Evolutionary conservation across 2,888 invertebrate species (phyloP).

Genomic region (Apodemia duryi): DNA sequence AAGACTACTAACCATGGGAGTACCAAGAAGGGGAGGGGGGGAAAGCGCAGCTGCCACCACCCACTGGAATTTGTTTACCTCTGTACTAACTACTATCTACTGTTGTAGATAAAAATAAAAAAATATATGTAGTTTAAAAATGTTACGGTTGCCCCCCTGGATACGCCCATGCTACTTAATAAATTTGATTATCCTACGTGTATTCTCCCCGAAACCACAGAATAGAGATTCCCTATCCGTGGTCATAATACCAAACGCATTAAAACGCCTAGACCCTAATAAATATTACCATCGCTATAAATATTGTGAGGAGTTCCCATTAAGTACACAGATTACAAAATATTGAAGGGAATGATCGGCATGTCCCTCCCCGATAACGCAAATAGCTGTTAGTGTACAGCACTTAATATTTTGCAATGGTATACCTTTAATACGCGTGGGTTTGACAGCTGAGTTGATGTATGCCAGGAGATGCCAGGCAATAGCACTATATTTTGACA

Average conservation of each 20-base stretch:
- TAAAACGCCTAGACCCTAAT: neutral
- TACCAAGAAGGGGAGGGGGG: no score
- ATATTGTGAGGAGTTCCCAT: slow-evolving; percentile 7
- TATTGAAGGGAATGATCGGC: slow-evolving; percentile 5
- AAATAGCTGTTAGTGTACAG: slow-evolving; percentile 1
- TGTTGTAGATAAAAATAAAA: no score
- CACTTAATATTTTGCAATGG: slow-evolving; percentile 9
- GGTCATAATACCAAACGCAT: neutral
- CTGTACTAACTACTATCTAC: no score
- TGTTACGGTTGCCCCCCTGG: no score
- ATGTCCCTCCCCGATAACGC: slow-evolving; percentile 5
- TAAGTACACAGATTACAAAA: slow-evolving; percentile 13
- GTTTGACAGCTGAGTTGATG: slow-evolving; percentile 8
- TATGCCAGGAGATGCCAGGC: neutral
- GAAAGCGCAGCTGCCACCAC: no score
- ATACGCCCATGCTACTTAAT: no score
- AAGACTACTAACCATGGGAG: no score
- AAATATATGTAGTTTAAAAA: no score
- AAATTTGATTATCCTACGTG: no score
- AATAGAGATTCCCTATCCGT: neutral
- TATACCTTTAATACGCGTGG: slow-evolving; percentile 2
- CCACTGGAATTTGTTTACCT: no score
- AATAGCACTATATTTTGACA: slow-evolving; percentile 8
- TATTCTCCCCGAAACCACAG: neutral
- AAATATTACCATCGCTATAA: slow-evolving; percentile 7